phyloP scores from a whole-genome alignment of 2,113 vertebrate species.

The Probosciger aterrimus region DNA sequence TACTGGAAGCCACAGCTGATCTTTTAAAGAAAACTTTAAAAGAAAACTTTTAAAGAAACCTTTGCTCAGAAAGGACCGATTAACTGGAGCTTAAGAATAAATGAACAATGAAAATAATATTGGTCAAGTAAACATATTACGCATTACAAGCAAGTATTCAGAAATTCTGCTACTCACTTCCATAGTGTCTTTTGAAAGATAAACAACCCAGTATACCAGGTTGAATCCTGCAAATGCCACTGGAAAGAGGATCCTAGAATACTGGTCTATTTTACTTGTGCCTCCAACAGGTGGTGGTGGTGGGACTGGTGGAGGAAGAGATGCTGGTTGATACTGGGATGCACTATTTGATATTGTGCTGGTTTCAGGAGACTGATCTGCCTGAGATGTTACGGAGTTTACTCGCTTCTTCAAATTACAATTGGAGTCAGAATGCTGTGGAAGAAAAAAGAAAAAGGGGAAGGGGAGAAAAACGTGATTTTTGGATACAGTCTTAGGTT shows the following conservation, averaged over 20 bases:
- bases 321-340: slow-evolving; percentile 47
- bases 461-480: not conserved
- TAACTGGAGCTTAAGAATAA: not conserved
- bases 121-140: not conserved
- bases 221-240: slow-evolving; percentile 95
- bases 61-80: not conserved
- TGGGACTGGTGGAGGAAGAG: slow-evolving; percentile 69
- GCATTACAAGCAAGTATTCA: not conserved
- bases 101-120: not conserved
- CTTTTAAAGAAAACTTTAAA: not conserved
- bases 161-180: slow-evolving; percentile 79
- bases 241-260: slow-evolving; percentile 94
- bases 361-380: slow-evolving; percentile 72
- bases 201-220: slow-evolving; percentile 95
- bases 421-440: slow-evolving; percentile 78
- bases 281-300: slow-evolving; percentile 75
- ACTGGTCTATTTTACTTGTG: slow-evolving; percentile 95
- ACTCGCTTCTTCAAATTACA: slow-evolving; percentile 89
- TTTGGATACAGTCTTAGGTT: not conserved
- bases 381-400: slow-evolving; percentile 75
- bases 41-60: not conserved
- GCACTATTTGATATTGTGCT: slow-evolving; percentile 68
- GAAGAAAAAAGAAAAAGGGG: not conserved
- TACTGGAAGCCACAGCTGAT: not conserved
- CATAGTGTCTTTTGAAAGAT: slow-evolving; percentile 96